Evolutionary conservation across 2,113 vertebrate species (phyloP).

Genomic region (Ellobius talpinus): DNA sequence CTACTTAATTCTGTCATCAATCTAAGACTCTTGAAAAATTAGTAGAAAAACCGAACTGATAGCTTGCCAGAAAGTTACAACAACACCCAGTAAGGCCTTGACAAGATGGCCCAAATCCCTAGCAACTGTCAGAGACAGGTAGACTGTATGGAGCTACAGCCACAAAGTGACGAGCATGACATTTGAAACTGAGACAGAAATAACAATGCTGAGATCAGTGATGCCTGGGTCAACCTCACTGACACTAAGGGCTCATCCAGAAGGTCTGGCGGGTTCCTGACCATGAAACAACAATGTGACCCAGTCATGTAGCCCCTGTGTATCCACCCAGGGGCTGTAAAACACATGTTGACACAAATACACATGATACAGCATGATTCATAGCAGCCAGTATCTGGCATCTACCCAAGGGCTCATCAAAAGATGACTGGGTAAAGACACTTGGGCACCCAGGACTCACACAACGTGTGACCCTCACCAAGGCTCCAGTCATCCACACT

Average conservation of each 20-base stretch:
- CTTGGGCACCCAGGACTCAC: neutral
- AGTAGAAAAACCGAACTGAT: neutral
- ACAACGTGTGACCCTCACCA: neutral
- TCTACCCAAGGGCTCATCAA: too few species aligned
- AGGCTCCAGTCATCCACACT: neutral
- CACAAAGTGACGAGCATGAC: accelerated
- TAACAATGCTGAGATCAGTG: too few species aligned
- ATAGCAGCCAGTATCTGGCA: neutral
- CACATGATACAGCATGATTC: neutral
- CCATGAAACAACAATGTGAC: accelerated
- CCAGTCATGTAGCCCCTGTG: too few species aligned
- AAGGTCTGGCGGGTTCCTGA: too few species aligned
- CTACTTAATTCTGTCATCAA: neutral
- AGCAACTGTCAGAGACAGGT: neutral
- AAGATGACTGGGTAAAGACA: too few species aligned
- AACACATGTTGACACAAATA: accelerated
- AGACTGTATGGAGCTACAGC: neutral
- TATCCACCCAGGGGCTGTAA: neutral
- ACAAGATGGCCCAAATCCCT: neutral
- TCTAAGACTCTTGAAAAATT: neutral
- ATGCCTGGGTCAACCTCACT: too few species aligned
- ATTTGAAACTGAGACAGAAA: neutral
- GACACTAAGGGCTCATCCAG: too few species aligned
- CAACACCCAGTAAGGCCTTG: neutral
- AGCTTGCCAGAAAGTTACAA: neutral